phyloP scores from a whole-genome alignment of 2,113 vertebrate genomes.

The Chaetops frenatus region DNA sequence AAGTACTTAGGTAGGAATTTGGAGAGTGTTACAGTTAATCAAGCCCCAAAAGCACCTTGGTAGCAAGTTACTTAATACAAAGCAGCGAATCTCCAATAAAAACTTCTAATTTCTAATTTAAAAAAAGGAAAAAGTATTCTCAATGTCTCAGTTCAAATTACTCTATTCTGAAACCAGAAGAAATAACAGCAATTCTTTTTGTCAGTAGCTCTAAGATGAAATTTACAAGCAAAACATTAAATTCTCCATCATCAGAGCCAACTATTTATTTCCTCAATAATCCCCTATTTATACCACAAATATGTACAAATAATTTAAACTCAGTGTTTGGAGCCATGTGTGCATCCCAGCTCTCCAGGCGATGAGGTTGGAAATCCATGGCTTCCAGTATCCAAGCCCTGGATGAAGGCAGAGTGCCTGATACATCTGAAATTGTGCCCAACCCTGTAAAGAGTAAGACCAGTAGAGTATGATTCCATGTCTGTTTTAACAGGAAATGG shows the following conservation, averaged over 20 bases:
- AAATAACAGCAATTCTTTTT: background rate
- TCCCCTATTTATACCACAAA: background rate
- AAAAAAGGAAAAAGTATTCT: background rate
- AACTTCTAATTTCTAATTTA: background rate
- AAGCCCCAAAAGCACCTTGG: background rate
- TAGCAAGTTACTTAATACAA: background rate
- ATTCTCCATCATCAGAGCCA: background rate
- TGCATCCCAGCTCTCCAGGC: background rate
- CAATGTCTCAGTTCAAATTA: background rate
- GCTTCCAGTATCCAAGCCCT: background rate
- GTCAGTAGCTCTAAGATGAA: background rate
- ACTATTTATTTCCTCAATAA: background rate
- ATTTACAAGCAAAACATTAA: background rate
- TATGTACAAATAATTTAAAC: background rate
- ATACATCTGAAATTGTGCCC: background rate
- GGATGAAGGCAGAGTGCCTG: background rate
- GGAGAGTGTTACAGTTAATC: background rate
- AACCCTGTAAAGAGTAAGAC: background rate
- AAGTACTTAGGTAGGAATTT: background rate
- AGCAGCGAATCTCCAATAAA: background rate
- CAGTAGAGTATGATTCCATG: background rate
- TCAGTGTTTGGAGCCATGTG: fast-evolving
- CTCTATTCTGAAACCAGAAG: background rate
- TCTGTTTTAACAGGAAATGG: background rate
- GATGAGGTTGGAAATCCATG: background rate